Evolutionary conservation across 2,888 invertebrate species (phyloP).

Genomic region (Masnerella sp.): DNA sequence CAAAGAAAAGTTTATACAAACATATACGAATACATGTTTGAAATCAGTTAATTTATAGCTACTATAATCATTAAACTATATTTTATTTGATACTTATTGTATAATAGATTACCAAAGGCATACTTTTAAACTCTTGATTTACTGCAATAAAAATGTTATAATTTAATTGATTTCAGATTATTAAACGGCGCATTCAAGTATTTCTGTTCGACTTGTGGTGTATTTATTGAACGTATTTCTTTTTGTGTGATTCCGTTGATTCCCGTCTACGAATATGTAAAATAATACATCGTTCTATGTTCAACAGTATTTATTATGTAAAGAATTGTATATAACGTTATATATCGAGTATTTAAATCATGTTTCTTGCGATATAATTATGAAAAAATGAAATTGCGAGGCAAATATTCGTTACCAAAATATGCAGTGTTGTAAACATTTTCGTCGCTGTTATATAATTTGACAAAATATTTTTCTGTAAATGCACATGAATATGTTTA

Average conservation of each 20-base stretch:
- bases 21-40: background rate
- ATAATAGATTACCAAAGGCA: background rate
- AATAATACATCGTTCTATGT: conserved; percentile 24
- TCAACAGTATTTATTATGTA: conserved; percentile 52
- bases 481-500: background rate
- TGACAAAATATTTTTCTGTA: too few relatives aligned
- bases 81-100: background rate
- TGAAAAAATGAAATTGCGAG: conserved; percentile 6
- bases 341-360: conserved; percentile 28
- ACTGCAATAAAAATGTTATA: conserved; percentile 1
- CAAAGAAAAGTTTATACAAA: conserved; percentile 21
- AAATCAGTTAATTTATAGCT: conserved; percentile 1
- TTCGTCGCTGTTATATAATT: conserved; percentile 7
- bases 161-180: conserved; percentile 9
- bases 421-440: conserved; percentile 45
- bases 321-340: conserved; percentile 48
- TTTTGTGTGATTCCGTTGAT: conserved; percentile 14
- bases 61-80: too few relatives aligned
- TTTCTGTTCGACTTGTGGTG: conserved; percentile 15
- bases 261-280: conserved; percentile 11
- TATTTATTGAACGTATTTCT: conserved; percentile 23
- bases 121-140: background rate
- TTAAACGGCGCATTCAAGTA: background rate
- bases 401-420: conserved; percentile 10
- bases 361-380: conserved; percentile 9